Evolutionary conservation across 1,140 invertebrate species (phyloP).

Genomic region (Triops longicaudatus): DNA sequence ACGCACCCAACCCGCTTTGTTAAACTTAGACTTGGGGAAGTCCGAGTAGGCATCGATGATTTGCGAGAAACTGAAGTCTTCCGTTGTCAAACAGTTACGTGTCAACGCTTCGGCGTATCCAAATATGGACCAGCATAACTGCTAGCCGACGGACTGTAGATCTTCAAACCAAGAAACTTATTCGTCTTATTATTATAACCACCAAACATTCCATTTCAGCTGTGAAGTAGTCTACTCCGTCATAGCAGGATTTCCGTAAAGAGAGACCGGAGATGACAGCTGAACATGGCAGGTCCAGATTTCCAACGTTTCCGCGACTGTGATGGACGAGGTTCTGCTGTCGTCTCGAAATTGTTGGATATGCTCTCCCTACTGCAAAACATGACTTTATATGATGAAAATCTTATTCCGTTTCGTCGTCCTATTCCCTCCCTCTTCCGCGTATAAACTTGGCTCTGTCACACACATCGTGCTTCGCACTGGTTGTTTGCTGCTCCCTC

Average conservation of each 20-base stretch:
- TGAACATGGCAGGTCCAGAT: background rate
- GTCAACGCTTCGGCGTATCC: background rate
- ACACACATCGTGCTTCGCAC: background rate
- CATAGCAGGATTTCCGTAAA: slow-evolving; percentile 3
- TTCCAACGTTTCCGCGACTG: background rate
- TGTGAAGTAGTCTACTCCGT: background rate
- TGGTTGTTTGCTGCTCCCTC: background rate
- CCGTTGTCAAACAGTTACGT: background rate
- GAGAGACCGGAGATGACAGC: slow-evolving; percentile 13
- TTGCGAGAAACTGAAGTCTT: background rate
- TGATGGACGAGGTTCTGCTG: slow-evolving; percentile 6
- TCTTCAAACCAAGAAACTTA: background rate
- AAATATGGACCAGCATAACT: background rate
- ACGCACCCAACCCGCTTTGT: background rate
- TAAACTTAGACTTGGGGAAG: background rate
- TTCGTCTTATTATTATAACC: background rate
- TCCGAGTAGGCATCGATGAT: background rate
- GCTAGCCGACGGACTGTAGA: background rate
- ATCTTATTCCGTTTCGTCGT: no score
- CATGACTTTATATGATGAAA: background rate
- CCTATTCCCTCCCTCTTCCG: no score
- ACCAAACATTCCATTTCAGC: background rate
- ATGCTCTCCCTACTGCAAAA: background rate
- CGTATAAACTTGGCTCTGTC: no score
- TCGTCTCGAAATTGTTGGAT: background rate